Conservation (phyloP, 2,113 vertebrate species). For the Vulpes vulpes region DNA sequence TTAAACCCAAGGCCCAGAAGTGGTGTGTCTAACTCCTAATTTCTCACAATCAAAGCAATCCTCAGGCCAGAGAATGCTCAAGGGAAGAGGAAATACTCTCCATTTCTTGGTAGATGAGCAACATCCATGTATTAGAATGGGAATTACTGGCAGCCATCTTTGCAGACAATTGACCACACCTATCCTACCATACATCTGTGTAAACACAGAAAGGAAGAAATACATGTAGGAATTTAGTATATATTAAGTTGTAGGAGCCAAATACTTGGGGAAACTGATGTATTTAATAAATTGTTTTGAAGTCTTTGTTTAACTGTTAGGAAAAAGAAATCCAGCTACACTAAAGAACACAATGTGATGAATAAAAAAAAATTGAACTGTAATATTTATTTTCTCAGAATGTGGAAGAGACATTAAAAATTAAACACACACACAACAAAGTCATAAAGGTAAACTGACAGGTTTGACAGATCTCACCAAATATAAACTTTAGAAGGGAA, state of each 20-base stretch:
- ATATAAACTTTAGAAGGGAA: not conserved
- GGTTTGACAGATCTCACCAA: not conserved
- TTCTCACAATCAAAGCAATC: not conserved
- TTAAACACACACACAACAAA: not conserved
- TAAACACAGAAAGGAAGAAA: not conserved
- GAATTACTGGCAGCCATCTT: not conserved
- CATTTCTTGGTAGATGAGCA: not conserved
- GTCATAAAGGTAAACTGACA: not conserved
- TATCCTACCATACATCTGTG: not conserved
- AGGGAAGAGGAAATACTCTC: not conserved
- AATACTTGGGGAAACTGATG: not conserved
- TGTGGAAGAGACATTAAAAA: not conserved
- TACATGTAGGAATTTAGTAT: not conserved
- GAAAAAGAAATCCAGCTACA: not conserved
- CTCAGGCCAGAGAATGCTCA: not conserved
- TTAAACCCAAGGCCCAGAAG: not conserved
- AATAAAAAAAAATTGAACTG: not conserved
- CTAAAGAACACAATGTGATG: not conserved
- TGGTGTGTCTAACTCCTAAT: not conserved
- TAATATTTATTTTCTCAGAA: not conserved
- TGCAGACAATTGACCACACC: not conserved
- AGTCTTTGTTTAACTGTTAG: not conserved
- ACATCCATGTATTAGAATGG: not conserved
- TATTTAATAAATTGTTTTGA: not conserved
- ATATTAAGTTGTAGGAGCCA: not conserved